These are phyloP conservation scores for Coleophora flavipennella DNA, from an alignment of 2,888 invertebrate species.

Conservation along the genomic window DNA sequence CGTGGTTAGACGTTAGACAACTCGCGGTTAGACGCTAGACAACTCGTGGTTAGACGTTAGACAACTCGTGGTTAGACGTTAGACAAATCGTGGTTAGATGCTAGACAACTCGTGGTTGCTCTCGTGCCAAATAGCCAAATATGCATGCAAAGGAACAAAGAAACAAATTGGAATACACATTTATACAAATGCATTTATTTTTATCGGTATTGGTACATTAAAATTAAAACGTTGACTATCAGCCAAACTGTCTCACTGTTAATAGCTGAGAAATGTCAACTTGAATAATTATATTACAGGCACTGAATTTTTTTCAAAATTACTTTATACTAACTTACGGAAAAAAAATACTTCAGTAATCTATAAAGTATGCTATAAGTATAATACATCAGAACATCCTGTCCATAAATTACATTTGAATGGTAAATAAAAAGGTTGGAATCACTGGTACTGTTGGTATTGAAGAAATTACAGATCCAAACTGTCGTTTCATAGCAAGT, in stretches of 20 bases:
- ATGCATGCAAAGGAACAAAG: constrained; percentile 5
- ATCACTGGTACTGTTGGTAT: constrained; percentile 18
- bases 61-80: no score
- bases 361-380: background rate
- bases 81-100: no score
- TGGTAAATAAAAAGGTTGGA: constrained; percentile 7
- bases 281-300: constrained; percentile 13
- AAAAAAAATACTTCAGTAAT: constrained; percentile 3
- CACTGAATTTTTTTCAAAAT: constrained; percentile 15
- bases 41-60: no score
- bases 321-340: background rate
- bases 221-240: constrained; percentile 25
- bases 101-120: no score
- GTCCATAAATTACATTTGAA: constrained; percentile 25
- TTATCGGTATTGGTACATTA: constrained; percentile 47
- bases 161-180: constrained; percentile 25
- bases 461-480: constrained; percentile 15
- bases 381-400: constrained; percentile 15
- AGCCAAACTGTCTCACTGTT: constrained; percentile 28
- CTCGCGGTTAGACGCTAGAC: no score
- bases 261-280: constrained; percentile 16
- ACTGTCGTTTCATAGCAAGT: constrained; percentile 31
- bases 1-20: no score
- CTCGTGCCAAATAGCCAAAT: no score
- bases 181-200: constrained; percentile 54